A percentile compares a stretch with the other conserved stretches of the same genome.
Evolutionary conservation across 2,797 vertebrate genomes (phyloP).

Genomic region (Megaceryle alcyon): DNA sequence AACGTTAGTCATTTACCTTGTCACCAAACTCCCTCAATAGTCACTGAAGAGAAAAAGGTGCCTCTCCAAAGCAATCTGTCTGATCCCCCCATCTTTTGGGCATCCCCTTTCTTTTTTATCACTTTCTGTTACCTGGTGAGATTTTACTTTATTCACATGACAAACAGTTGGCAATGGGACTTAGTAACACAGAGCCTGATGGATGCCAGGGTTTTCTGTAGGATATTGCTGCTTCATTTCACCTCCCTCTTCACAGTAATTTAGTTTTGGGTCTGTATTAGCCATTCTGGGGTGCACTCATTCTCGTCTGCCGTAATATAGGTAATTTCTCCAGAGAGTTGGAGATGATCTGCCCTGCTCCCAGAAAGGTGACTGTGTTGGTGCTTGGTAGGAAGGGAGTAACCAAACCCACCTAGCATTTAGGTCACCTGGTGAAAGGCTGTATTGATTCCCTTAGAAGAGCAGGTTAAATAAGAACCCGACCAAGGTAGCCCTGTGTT

Average conservation of each 20-base stretch:
- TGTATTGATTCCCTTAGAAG: background rate
- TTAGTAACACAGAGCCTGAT: background rate
- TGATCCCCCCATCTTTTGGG: background rate
- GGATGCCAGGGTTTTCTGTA: background rate
- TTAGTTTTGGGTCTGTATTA: background rate
- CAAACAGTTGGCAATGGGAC: background rate
- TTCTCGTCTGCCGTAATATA: background rate
- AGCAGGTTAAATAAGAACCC: background rate
- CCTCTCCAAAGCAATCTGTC: background rate
- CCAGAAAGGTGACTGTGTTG: background rate
- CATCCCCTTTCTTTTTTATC: background rate
- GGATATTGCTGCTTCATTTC: background rate
- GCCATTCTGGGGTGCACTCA: background rate
- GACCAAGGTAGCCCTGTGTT: background rate
- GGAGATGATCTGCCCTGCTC: background rate
- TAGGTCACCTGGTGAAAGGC: background rate
- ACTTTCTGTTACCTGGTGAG: background rate
- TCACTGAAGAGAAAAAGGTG: background rate
- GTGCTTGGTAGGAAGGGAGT: background rate
- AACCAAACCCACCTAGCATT: background rate
- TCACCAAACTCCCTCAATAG: background rate
- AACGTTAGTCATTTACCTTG: background rate
- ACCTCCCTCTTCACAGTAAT: background rate
- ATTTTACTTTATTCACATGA: background rate
- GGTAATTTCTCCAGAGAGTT: background rate